Conservation (phyloP, 2,888 invertebrate genomes). For the Drosophila maculinotata region DNA sequence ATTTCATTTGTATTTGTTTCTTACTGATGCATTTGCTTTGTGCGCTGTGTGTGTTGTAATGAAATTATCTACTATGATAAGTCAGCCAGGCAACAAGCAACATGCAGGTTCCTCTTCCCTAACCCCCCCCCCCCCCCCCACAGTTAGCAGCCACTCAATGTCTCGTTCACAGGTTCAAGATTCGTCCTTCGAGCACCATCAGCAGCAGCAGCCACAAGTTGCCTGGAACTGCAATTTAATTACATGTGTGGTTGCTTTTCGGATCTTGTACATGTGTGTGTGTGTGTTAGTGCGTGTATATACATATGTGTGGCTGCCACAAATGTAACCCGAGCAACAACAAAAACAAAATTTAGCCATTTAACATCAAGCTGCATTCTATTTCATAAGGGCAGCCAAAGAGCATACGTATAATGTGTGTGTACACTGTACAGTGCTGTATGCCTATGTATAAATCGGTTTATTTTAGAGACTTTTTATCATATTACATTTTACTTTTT, state of each 20-base stretch:
- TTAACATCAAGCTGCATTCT: constrained; percentile 38
- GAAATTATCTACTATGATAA: constrained; percentile 73
- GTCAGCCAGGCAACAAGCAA: constrained; percentile 30
- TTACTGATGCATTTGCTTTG: constrained; percentile 52
- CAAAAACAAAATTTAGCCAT: constrained; percentile 40
- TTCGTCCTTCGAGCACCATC: constrained; percentile 61
- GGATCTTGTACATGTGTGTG: constrained; percentile 3
- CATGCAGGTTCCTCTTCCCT: constrained; percentile 24
- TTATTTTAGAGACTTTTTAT: too few species aligned
- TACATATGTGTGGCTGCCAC: constrained; percentile 25
- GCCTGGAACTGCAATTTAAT: constrained; percentile 72
- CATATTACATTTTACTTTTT: too few species aligned
- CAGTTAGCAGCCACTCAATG: constrained; percentile 26
- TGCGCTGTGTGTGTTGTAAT: constrained; percentile 48
- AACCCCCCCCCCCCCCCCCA: too few species aligned
- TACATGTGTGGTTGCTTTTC: constrained; percentile 59
- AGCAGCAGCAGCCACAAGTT: constrained; percentile 41
- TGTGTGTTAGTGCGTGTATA: constrained; percentile 4
- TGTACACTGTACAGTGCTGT: constrained; percentile 22
- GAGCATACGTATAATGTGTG: neutral
- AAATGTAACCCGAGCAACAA: constrained; percentile 31
- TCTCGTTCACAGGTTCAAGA: constrained; percentile 60
- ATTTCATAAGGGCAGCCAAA: constrained; percentile 11
- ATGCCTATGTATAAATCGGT: constrained; percentile 20
- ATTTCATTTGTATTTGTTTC: constrained; percentile 61